Base-by-base conservation (phyloP, 2,113 vertebrate genomes). In the Cyanistes caeruleus region DNA sequence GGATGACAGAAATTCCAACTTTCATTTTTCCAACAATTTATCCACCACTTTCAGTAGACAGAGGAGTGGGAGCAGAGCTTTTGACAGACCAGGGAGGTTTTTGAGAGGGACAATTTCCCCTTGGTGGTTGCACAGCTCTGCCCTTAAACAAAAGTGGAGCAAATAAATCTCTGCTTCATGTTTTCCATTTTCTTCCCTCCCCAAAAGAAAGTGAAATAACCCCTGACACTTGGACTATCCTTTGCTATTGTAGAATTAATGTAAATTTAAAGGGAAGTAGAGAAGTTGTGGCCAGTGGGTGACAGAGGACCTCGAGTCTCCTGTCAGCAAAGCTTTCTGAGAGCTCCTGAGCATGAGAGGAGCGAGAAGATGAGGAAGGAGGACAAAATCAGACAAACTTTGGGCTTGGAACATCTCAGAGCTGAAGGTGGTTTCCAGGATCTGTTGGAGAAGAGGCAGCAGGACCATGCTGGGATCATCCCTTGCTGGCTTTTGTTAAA, bases 121-220 rank as follows among this genome's bases (percentile, higher is more conserved):
- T 33, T 48, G 83, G 60, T 46, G 35, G 6, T 10, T 28, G 6
- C 56, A 10, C 53, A 56, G 0, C 31, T 58, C 21, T 53, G 5
- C 10, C 11, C 44, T 35, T 18, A 7, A 10, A 48, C 21, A 25
- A 6, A 84, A 69, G 13, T 4, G 11, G 3, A 21, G 6, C 13
- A 17, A 43, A 14, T 14, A 10, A 64, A 39, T 5, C n/a, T 20
- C 44, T 60, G 22, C 63, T 73, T 59, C 20, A 0, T 5, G 0
- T 21, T 86, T 74, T 44, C 24, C 6, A 1, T 2, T 21, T 23
- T 25, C 28, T 28, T 3, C 3, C 3, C 4, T 2, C 37, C 12
- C 9, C 8, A 60, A 35, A 75, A 53, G 43, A 22, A 86, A 80
- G 3, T 28, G 15, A 44, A 52, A 22, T 24, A 27, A 21, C 64